Percentiles rank a stretch among this genome's conserved stretches.
Conservation (phyloP, 2,888 invertebrate genomes). For the Athetis lepigone region DNA sequence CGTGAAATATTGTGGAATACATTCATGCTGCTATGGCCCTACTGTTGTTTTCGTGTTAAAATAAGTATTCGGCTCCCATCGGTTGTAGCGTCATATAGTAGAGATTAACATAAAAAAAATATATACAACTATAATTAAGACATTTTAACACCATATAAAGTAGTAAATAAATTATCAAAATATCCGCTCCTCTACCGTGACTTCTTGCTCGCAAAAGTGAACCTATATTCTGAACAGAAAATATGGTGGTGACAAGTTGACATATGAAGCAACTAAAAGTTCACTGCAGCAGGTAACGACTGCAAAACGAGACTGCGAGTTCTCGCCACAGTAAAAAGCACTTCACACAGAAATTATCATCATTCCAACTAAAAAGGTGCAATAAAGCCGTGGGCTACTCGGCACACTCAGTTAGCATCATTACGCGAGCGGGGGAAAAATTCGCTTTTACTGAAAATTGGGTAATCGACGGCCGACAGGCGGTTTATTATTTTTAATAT, state of each 20-base stretch:
- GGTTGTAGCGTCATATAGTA: no score
- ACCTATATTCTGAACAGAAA: background rate
- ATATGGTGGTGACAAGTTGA: slow-evolving; percentile 6
- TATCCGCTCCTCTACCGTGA: background rate
- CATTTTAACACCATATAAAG: no score
- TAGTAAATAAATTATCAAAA: no score
- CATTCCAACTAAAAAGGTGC: slow-evolving; percentile 75
- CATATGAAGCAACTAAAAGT: slow-evolving; percentile 7
- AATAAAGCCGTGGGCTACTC: slow-evolving; percentile 70
- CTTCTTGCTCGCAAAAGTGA: background rate
- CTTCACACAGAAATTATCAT: slow-evolving; percentile 75
- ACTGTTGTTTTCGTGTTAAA: no score
- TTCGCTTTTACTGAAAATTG: slow-evolving; percentile 80
- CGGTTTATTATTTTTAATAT: slow-evolving; percentile 80
- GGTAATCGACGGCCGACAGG: slow-evolving; percentile 80
- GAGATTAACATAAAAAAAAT: no score
- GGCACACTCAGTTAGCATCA: slow-evolving; percentile 67
- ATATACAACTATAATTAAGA: no score
- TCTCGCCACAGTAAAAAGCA: slow-evolving; percentile 65
- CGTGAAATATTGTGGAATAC: no score
- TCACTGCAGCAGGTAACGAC: slow-evolving; percentile 28
- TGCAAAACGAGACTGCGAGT: slow-evolving; percentile 30
- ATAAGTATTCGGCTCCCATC: no score
- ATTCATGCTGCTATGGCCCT: no score
- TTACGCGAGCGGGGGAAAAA: slow-evolving; percentile 69